Evolutionary conservation across 2,888 invertebrate species (phyloP), one percentile per base, ranked within the genome.

Genomic region (Kryphioiulus occultus): DNA sequence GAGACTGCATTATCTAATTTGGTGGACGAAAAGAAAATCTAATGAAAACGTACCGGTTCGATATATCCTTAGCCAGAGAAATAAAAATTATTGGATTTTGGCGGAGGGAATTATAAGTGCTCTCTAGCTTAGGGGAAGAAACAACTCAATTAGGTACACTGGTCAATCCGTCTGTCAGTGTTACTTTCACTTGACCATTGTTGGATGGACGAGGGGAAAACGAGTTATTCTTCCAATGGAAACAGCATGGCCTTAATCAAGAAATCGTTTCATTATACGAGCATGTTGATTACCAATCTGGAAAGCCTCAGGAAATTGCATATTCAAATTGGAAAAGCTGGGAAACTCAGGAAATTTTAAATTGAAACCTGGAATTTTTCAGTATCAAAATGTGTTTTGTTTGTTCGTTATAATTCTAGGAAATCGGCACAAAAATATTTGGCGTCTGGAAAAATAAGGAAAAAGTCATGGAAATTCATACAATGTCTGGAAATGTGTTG

Each of bases 11-110:
- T 78, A 78, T 78, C 78, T 30, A 78, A 78, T 78, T 78, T 78
- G 30, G 78, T 78, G 78, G 78, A 78, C 30, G 78, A 30, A 32
- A 32, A 30, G 78, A 30, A 78, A 78, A 68, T 32, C 78, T 78
- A 78, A 78, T 78, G 78, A 78, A 78, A 78, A 78, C 26, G 78
- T 30, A 30, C 78, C n/a, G n/a, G 78, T 78, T 78, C 30, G 30
- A 78, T 78, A 32, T 44, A 78, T 78, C 30, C 78, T 3, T 78
- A 17, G 1, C 22, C 0, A 30, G 15, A 30, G 78, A 78, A 78
- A 78, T 78, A 78, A 78, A 78, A 78, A 78, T 32, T 78, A 78
- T 78, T 78, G 78, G 78, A 30, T 78, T 78, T 78, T 78, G 78
- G 78, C 30, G 15, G 17, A 78, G 78, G 78, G 30, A 78, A 78